A percentile compares a stretch with the other conserved stretches of the same genome.
Evolutionary conservation across 2,888 invertebrate species (phyloP).

Genomic region (Cataglyphis cursor): DNA sequence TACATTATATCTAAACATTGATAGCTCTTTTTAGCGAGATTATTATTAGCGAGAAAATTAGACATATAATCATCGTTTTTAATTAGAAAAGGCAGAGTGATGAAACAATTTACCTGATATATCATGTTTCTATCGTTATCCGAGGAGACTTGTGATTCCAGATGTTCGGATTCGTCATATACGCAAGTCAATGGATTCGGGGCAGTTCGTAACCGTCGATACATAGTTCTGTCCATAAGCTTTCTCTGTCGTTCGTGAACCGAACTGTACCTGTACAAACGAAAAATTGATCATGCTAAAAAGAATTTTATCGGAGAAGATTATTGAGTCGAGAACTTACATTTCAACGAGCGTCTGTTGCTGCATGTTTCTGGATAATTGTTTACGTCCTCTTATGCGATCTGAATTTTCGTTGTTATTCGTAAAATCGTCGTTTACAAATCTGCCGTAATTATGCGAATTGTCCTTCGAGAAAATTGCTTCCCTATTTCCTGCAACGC

Average conservation of each 20-base stretch:
- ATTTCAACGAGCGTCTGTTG: constrained; percentile 66
- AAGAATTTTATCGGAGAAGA: background rate
- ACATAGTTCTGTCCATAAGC: constrained; percentile 55
- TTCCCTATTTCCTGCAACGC: constrained; percentile 12
- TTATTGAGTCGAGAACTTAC: constrained; percentile 54
- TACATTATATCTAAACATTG: background rate
- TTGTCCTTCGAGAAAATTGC: constrained; percentile 35
- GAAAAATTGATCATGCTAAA: constrained; percentile 4
- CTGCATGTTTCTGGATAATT: constrained; percentile 44
- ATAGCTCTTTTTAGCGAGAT: background rate
- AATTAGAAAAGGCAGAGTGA: background rate
- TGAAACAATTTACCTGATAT: constrained; percentile 43
- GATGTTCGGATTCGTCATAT: constrained; percentile 51
- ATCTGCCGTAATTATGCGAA: constrained; percentile 52
- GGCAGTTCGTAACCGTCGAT: constrained; percentile 53
- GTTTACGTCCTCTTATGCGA: constrained; percentile 43
- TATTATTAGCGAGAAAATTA: background rate
- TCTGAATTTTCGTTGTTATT: constrained; percentile 54
- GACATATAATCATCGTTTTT: background rate
- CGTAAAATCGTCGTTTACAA: constrained; percentile 41
- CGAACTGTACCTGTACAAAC: constrained; percentile 65
- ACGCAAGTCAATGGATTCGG: constrained; percentile 39
- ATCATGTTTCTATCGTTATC: constrained; percentile 50
- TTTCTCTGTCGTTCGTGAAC: constrained; percentile 63
- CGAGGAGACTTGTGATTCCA: constrained; percentile 17